Evolutionary conservation across 2,888 invertebrate species (phyloP).

Genomic region (Keiferia lycopersicella): DNA sequence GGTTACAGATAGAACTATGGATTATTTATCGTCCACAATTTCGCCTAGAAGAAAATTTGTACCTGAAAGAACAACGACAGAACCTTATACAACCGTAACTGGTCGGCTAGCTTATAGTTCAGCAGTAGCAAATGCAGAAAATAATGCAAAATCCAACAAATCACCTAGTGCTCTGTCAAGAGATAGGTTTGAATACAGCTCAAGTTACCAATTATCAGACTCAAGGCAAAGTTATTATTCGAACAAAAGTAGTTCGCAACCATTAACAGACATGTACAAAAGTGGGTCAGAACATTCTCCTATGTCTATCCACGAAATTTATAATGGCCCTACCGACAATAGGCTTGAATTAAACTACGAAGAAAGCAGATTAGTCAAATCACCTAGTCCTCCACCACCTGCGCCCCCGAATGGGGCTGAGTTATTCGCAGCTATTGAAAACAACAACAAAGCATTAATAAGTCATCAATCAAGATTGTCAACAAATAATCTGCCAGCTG

Average conservation of each 20-base stretch:
- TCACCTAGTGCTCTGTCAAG: slow-evolving; percentile 79
- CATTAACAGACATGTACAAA: slow-evolving; percentile 77
- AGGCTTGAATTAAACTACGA: slow-evolving; percentile 74
- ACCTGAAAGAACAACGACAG: slow-evolving; percentile 80
- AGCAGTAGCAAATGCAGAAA: slow-evolving; percentile 84
- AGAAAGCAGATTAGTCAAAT: slow-evolving; percentile 72
- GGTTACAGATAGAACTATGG: slow-evolving; percentile 83
- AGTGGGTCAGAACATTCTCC: slow-evolving; percentile 81
- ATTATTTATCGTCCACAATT: slow-evolving; percentile 80
- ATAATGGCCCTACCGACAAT: slow-evolving; percentile 79
- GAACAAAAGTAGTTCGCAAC: slow-evolving; percentile 61
- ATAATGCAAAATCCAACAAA: slow-evolving; percentile 74
- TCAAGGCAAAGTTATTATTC: slow-evolving; percentile 66
- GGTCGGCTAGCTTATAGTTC: slow-evolving; percentile 85
- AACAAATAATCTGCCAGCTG: slow-evolving; percentile 56
- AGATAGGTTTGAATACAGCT: slow-evolving; percentile 81
- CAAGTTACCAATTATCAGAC: slow-evolving; percentile 75
- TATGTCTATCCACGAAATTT: slow-evolving; percentile 83
- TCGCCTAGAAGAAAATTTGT: slow-evolving; percentile 82
- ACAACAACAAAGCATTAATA: slow-evolving; percentile 55
- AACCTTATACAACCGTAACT: slow-evolving; percentile 84
- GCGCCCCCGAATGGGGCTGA: slow-evolving; percentile 86
- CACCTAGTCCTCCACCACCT: slow-evolving; percentile 90
- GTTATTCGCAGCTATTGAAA: slow-evolving; percentile 70
- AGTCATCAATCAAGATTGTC: slow-evolving; percentile 61